Evolutionary conservation across 1,140 invertebrate genomes (phyloP), one percentile per base, ranked within the genome.

Genomic region (Cecropterus lyciades): DNA sequence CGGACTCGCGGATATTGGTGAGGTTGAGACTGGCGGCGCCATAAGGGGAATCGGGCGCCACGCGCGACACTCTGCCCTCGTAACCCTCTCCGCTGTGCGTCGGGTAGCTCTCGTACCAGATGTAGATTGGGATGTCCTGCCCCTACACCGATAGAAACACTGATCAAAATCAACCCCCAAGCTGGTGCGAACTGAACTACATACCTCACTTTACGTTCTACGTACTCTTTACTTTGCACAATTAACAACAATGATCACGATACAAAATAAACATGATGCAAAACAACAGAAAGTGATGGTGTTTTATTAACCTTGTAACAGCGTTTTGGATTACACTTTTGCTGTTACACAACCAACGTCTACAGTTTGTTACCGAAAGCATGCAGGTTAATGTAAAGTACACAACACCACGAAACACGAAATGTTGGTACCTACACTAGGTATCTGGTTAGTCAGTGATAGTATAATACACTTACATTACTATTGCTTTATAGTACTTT

Each of bases 101-200:
- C 72, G 97, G 97, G 92, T 99, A 99, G 85, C 97, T 97, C 93
- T 98, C 97, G 94, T 98, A 99, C 97, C 97, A 98, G 92, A 98
- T 98, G 94, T 98, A 98, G 91, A 98, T 98, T 72, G 98, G 97
- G 92, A 98, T 96, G 93, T 98, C 97, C 94, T 96, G 95, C 88
- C 96, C 97, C 97, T 97, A 94, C 87, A 89, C 27, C 56, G 56
- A 46, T 37, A 60, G 67, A 78, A 73, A 42, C 48, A 53, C 15
- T 57, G 43, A 56, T 83, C 78, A 82, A 56, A 16, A 42, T 66
- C 55, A 53, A 65, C 10, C 9, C 24, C 55, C n/a, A 1, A n/a
- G 33, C 69, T 77, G 86, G 84, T 65, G 88, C 85, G 78, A 57
- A 55, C 16, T 52, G 10, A 30, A 33, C 30, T 49, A 57, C 46